Evolutionary conservation across 2,797 vertebrate genomes (phyloP).

Genomic region (Coregonus ussuriensis): DNA sequence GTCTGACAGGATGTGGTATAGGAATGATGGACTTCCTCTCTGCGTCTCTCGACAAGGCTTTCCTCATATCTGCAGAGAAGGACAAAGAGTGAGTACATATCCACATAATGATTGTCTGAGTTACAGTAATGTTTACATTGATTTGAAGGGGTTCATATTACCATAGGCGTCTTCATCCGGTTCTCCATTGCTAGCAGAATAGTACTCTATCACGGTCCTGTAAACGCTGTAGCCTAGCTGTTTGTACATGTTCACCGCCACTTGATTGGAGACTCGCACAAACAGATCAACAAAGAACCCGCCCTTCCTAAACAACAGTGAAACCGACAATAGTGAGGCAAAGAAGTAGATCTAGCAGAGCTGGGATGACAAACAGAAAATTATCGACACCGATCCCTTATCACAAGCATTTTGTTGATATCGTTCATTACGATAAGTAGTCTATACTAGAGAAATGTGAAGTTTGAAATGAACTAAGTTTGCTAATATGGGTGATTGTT

Average conservation of each 20-base stretch:
- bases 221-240: conserved; percentile 95
- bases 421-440: no score
- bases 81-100: not conserved
- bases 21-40: conserved; percentile 97
- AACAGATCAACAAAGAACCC: conserved; percentile 97
- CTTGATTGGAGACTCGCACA: conserved; percentile 95
- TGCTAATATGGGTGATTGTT: no score
- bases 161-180: conserved; percentile 95
- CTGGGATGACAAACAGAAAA: no score
- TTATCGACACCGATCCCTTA: no score
- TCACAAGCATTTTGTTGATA: no score
- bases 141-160: conserved; percentile 57
- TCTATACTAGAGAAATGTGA: no score
- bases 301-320: conserved; percentile 80
- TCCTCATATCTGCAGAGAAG: conserved; percentile 88
- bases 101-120: not conserved
- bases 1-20: conserved; percentile 91
- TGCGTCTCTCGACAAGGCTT: conserved; percentile 90
- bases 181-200: conserved; percentile 93
- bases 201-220: conserved; percentile 92
- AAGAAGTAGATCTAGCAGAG: not conserved
- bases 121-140: not conserved
- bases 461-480: no score
- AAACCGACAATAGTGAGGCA: not conserved
- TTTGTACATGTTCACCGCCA: conserved; percentile 96